phyloP scores from a whole-genome alignment of 2,888 invertebrate genomes.

The Chloromyia formosa region DNA sequence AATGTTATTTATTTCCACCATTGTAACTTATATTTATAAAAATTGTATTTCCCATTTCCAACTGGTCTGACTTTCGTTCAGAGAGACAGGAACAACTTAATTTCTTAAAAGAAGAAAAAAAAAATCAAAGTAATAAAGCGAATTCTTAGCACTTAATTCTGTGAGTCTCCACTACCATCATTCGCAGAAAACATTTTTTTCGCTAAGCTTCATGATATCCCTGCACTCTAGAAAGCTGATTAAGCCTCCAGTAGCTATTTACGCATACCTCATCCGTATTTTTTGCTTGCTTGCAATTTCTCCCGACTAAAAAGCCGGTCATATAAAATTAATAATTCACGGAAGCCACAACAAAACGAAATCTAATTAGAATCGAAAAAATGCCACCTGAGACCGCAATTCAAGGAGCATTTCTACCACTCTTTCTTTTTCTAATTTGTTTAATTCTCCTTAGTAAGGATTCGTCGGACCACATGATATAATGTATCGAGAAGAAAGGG shows the following conservation, averaged over 20 bases:
- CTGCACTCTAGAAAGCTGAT: too few relatives aligned
- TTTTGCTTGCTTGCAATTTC: too few relatives aligned
- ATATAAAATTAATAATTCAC: constrained; percentile 40
- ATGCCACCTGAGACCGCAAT: constrained; percentile 39
- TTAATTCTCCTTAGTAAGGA: constrained; percentile 9
- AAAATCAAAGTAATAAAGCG: constrained; percentile 14
- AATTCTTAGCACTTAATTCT: constrained; percentile 35
- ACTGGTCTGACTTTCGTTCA: too few relatives aligned
- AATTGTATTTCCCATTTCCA: too few relatives aligned
- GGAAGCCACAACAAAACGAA: constrained; percentile 21
- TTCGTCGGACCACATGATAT: constrained; percentile 1
- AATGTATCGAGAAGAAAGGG: background rate
- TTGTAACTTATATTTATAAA: too few relatives aligned
- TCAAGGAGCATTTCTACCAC: background rate
- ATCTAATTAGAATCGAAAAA: constrained; percentile 41
- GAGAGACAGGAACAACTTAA: too few relatives aligned
- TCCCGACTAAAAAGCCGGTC: too few relatives aligned
- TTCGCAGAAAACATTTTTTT: background rate
- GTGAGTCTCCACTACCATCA: constrained; percentile 22
- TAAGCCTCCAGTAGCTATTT: too few relatives aligned
- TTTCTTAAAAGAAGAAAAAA: too few relatives aligned
- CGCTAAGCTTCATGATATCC: too few relatives aligned
- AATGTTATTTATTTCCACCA: too few relatives aligned
- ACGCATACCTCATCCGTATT: too few relatives aligned
- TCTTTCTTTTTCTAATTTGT: constrained; percentile 23